phyloP scores from a whole-genome alignment of 2,113 vertebrate genomes.

The Herpetotheres cachinnans region DNA sequence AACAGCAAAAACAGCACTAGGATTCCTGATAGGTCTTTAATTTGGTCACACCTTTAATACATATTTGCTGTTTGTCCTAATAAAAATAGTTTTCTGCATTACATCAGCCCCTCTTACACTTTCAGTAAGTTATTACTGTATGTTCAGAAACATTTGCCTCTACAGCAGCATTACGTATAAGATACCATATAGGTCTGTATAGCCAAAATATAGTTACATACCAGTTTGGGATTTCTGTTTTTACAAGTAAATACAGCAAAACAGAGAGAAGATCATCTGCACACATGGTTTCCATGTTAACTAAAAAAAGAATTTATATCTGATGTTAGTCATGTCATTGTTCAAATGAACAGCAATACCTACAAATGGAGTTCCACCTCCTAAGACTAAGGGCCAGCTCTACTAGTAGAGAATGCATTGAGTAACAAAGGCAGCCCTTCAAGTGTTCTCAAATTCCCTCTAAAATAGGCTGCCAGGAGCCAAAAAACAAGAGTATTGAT shows the following conservation, averaged over 20 bases:
- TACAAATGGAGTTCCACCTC: not conserved
- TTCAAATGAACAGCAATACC: not conserved
- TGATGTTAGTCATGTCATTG: not conserved
- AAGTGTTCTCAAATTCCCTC: not conserved
- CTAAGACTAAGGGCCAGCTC: not conserved
- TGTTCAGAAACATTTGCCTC: not conserved
- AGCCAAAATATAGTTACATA: constrained; percentile 55
- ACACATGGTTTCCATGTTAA: constrained; percentile 88
- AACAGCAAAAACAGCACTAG: not conserved
- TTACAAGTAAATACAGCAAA: constrained; percentile 91
- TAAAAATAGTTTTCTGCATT: not conserved
- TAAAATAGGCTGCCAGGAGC: not conserved
- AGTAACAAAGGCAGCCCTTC: not conserved
- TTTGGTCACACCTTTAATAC: not conserved
- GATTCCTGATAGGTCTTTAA: not conserved
- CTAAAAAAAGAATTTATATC: constrained; percentile 59
- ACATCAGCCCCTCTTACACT: not conserved
- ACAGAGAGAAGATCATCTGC: constrained; percentile 94
- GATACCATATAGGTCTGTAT: not conserved
- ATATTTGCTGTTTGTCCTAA: not conserved
- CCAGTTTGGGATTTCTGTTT: constrained; percentile 98
- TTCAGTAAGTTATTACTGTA: not conserved
- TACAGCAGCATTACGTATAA: not conserved
- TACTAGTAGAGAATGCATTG: not conserved
- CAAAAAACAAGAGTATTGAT: not conserved